Percentiles rank a stretch among this genome's conserved stretches.
phyloP scores from a whole-genome alignment of 2,113 vertebrate genomes.

The Crotalus tigris region DNA sequence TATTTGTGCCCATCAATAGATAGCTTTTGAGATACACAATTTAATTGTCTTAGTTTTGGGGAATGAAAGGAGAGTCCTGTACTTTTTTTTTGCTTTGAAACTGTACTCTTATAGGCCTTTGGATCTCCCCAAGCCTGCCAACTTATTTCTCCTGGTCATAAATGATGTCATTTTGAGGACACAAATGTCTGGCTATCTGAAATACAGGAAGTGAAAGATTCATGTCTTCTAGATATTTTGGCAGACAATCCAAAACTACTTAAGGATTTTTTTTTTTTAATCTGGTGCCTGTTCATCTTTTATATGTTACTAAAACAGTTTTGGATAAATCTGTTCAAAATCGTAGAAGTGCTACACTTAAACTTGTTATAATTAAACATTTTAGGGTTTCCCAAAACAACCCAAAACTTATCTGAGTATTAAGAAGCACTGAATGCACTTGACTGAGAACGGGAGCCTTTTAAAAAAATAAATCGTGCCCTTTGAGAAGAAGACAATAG shows the following conservation, averaged over 20 bases:
- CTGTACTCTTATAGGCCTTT: background rate
- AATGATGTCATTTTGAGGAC: background rate
- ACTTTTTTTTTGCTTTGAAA: background rate
- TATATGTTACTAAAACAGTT: background rate
- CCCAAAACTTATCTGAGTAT: background rate
- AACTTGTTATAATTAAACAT: background rate
- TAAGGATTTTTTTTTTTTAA: background rate
- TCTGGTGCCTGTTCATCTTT: background rate
- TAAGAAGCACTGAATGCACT: background rate
- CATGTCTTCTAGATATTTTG: background rate
- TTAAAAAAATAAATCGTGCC: background rate
- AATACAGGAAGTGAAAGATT: background rate
- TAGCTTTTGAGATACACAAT: background rate
- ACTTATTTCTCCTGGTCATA: background rate
- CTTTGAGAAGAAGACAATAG: background rate
- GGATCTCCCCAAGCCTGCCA: background rate
- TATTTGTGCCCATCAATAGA: background rate
- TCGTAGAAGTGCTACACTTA: background rate
- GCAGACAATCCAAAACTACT: background rate
- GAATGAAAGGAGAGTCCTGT: background rate
- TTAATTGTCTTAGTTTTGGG: background rate
- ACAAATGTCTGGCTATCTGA: background rate
- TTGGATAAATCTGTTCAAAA: background rate
- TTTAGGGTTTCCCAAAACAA: background rate
- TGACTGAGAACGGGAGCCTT: background rate